Evolutionary conservation across 2,797 vertebrate genomes (phyloP).

Genomic region (Sitta carolinensis): DNA sequence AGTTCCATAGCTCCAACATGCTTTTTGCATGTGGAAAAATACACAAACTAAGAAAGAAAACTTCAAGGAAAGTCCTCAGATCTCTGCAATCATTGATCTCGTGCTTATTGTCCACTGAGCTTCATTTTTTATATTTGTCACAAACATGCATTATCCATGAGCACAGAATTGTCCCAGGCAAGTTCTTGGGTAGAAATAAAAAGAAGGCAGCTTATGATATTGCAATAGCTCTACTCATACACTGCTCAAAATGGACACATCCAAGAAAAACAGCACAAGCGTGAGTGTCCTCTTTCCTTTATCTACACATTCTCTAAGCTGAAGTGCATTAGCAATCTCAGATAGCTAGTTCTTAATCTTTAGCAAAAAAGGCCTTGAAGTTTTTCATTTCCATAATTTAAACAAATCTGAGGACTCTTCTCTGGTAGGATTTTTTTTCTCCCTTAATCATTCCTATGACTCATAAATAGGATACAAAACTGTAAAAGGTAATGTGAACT

Average conservation of each 20-base stretch:
- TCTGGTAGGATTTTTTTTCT: neutral
- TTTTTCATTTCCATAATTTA: constrained; percentile 25
- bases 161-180: neutral
- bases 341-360: neutral
- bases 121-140: neutral
- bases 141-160: neutral
- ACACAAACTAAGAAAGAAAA: neutral
- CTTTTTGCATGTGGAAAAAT: neutral
- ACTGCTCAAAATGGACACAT: neutral
- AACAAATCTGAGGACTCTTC: constrained; percentile 44
- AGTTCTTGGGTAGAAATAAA: neutral
- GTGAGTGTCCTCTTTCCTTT: neutral
- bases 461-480: constrained; percentile 43
- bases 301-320: neutral
- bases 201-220: neutral
- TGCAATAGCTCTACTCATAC: neutral
- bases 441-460: neutral
- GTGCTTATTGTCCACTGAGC: neutral
- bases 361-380: neutral
- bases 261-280: neutral
- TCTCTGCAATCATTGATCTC: neutral
- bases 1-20: neutral
- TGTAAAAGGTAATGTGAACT: constrained; percentile 42
- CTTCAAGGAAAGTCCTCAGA: neutral
- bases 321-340: neutral